Evolutionary conservation across 1,140 invertebrate genomes (phyloP), one percentile per base, ranked within the genome.

Genomic region (Philotrypesis tridentata): DNA sequence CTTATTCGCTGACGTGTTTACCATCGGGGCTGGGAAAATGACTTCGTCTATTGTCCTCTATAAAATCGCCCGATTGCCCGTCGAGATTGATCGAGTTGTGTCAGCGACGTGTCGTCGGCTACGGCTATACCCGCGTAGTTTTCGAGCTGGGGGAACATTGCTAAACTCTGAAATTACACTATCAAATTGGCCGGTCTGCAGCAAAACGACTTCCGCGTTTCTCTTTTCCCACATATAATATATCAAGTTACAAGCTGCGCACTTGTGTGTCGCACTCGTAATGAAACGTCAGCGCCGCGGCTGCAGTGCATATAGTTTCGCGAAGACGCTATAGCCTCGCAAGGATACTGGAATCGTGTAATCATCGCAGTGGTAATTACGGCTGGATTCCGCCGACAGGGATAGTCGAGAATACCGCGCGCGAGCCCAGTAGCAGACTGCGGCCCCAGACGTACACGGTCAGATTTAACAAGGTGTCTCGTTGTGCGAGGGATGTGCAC

Each of bases 391-490:
- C 48, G 7, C 48, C 6, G 21, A 55, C 17, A 21, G 48, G 17
- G 0, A n/a, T n/a, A n/a, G n/a, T n/a, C n/a, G n/a, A n/a, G n/a
- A n/a, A n/a, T n/a, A n/a, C n/a, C n/a, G n/a, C n/a, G n/a, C n/a
- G n/a, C n/a, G n/a, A n/a, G n/a, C n/a, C n/a, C 48, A 55, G 33
- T 37, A 3, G 48, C 48, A n/a, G 2, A 7, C 48, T 55, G 48
- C 48, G 21, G 48, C 6, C 48, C 27, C n/a, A 23, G 61, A 77
- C 37, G 12, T 65, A 55, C 68, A 55, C n/a, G n/a, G 43, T 31
- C 17, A 65, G 27, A 40, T 68, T 70, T 78, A 78, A 70, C 40
- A 70, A 78, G 76, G 31, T 48, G 14, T 68, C n/a, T 25, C 73
- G n/a, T 23, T 2, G 37, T 27, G 48, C 40, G 55, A n/a, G n/a